phyloP scores from a whole-genome alignment of 2,888 invertebrate species.

The Rhingia rostrata region DNA sequence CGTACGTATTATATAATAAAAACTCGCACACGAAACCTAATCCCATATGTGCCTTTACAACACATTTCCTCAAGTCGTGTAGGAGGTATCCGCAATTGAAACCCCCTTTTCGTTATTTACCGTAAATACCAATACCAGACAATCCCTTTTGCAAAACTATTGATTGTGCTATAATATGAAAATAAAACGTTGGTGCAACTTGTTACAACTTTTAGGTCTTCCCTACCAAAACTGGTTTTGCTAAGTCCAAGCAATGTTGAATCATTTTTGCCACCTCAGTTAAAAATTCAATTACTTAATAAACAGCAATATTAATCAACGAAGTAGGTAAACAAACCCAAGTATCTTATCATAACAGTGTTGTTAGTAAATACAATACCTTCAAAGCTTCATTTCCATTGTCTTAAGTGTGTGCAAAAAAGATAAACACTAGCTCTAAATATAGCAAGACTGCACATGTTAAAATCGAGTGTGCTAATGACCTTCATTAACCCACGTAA shows the following conservation, averaged over 20 bases:
- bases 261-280: too few species aligned
- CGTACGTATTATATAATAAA: too few species aligned
- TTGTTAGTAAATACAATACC: background rate
- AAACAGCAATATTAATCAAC: background rate
- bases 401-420: background rate
- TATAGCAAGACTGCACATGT: background rate
- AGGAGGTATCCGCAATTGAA: too few species aligned
- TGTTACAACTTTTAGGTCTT: background rate
- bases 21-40: too few species aligned
- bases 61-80: too few species aligned
- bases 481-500: slow-evolving; percentile 10
- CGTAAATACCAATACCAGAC: too few species aligned
- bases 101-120: too few species aligned
- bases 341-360: background rate
- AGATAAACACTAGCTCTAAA: slow-evolving; percentile 1
- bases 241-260: background rate
- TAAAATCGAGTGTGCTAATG: slow-evolving; percentile 19
- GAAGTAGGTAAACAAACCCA: background rate
- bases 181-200: too few species aligned
- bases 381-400: background rate
- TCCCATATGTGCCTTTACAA: too few species aligned
- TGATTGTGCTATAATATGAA: too few species aligned
- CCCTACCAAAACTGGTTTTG: background rate
- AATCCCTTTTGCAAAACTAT: too few species aligned
- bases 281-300: background rate